Conservation (phyloP, 2,797 vertebrate genomes). For the Sylvilagus floridanus region DNA sequence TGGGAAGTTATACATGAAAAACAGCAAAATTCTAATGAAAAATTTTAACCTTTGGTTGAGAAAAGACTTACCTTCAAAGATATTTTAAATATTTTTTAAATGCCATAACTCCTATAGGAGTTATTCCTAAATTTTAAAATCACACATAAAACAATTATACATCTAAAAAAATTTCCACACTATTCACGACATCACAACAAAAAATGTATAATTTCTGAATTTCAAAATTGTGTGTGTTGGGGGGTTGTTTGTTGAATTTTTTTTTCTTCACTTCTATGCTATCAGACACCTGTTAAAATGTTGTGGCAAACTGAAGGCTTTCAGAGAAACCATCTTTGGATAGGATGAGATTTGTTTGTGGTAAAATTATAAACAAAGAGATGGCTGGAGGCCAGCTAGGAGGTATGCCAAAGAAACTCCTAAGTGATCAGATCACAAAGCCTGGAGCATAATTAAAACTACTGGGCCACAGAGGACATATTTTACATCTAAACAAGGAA, state of each 20-base stretch:
- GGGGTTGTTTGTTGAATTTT: neutral
- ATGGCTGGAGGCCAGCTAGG: neutral
- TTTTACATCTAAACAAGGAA: constrained; percentile 62
- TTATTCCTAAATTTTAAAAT: neutral
- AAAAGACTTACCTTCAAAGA: neutral
- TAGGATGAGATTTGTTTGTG: constrained; percentile 73
- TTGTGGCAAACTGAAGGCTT: neutral
- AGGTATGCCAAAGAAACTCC: constrained; percentile 69
- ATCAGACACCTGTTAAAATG: neutral
- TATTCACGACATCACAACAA: neutral
- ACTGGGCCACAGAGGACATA: neutral
- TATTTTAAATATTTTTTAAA: neutral
- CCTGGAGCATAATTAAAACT: constrained; percentile 49
- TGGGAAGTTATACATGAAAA: neutral
- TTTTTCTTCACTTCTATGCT: neutral
- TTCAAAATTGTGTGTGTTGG: neutral
- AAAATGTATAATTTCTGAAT: neutral
- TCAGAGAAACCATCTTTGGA: constrained; percentile 52
- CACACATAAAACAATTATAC: neutral
- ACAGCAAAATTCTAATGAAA: neutral
- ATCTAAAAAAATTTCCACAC: neutral
- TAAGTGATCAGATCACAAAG: constrained; percentile 70
- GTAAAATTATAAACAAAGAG: constrained; percentile 68
- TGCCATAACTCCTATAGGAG: neutral
- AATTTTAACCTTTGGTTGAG: neutral